phyloP scores from a whole-genome alignment of 2,797 vertebrate species.

The Smutsia gigantea region DNA sequence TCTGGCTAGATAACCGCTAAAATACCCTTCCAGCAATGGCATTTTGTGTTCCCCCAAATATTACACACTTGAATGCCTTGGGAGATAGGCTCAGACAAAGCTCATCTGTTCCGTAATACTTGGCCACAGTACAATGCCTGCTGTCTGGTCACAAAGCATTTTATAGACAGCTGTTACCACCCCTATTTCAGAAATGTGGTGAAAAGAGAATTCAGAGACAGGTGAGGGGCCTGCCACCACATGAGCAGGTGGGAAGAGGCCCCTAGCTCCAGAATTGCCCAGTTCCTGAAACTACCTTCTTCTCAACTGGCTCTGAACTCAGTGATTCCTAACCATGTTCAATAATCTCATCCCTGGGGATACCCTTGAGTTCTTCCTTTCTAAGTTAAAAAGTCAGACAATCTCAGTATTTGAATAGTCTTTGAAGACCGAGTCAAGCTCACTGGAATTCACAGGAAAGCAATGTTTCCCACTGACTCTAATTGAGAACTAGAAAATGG shows the following conservation, averaged over 20 bases:
- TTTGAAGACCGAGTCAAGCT: not conserved
- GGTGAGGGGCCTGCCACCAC: constrained; percentile 15
- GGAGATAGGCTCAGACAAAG: constrained; percentile 58
- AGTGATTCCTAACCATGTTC: not conserved
- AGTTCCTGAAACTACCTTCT: not conserved
- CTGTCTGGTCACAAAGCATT: constrained; percentile 64
- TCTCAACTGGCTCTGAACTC: not conserved
- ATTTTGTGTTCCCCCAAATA: constrained; percentile 62
- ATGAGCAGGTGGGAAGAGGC: constrained; percentile 20
- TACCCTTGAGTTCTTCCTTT: not conserved
- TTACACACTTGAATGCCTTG: constrained; percentile 48
- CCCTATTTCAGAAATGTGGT: constrained; percentile 65
- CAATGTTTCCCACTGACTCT: constrained; percentile 15
- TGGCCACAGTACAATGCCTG: constrained; percentile 58
- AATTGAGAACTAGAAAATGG: not conserved
- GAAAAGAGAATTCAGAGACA: constrained; percentile 65
- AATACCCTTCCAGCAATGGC: constrained; percentile 29
- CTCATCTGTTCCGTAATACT: constrained; percentile 57
- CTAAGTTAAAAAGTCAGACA: constrained; percentile 4
- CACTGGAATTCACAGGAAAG: not conserved
- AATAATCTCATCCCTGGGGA: not conserved
- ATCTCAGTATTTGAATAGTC: not conserved
- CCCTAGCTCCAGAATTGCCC: not conserved
- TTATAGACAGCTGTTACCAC: constrained; percentile 73
- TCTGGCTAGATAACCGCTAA: not conserved